These are phyloP conservation scores for Mareca penelope DNA, from an alignment of 2,797 vertebrate species.

Conservation along the genomic window DNA sequence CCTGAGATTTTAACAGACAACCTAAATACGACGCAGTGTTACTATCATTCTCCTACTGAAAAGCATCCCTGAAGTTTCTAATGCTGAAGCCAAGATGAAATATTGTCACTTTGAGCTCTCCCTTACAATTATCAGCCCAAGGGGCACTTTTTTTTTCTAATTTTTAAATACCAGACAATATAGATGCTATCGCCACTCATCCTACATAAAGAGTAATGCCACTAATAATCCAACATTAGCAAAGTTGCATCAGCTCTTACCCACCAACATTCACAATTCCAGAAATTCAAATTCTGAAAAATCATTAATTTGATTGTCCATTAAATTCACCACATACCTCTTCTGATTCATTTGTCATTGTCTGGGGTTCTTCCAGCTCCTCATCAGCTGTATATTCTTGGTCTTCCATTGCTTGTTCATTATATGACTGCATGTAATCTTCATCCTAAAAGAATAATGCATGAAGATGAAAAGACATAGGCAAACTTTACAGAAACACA, in stretches of 20 bases:
- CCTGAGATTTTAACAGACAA: not conserved
- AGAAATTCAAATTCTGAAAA: not conserved
- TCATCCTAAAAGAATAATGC: constrained; percentile 81
- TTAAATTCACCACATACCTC: constrained; percentile 79
- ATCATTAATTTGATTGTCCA: not conserved
- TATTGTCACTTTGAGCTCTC: not conserved
- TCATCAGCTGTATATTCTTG: constrained; percentile 76
- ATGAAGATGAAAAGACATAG: not conserved
- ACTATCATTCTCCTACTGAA: not conserved
- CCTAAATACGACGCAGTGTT: not conserved
- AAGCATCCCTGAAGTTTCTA: not conserved
- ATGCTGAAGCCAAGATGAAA: not conserved
- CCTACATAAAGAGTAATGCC: not conserved
- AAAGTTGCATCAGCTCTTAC: not conserved
- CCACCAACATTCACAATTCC: not conserved
- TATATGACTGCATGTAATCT: constrained; percentile 84
- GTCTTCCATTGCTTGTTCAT: constrained; percentile 74
- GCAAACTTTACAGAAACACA: not conserved
- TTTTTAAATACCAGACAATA: not conserved
- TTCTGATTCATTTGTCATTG: constrained; percentile 81
- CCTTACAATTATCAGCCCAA: not conserved
- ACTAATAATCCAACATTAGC: not conserved
- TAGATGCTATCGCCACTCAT: not conserved
- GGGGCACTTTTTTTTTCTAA: too few relatives aligned
- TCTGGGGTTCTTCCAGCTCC: constrained; percentile 76